These are phyloP conservation scores for Dryas iulia DNA, from an alignment of 1,140 invertebrate genomes.

Conservation along the genomic window DNA sequence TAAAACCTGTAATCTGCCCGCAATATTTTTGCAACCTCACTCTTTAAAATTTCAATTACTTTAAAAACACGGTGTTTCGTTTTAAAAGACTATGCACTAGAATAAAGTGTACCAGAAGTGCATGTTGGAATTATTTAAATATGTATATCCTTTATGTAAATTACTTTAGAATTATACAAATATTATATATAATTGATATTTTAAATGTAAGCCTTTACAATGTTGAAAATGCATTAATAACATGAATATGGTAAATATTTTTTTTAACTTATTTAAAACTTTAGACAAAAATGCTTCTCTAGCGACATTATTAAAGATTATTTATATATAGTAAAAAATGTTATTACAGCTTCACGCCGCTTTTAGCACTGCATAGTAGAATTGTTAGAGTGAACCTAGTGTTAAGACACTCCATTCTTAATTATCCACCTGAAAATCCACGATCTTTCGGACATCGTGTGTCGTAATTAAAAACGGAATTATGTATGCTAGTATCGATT, in stretches of 20 bases:
- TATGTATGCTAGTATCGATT: no score
- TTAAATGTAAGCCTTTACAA: not conserved
- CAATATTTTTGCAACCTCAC: conserved; percentile 1
- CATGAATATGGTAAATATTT: no score
- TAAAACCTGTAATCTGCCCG: not conserved
- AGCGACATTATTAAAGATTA: no score
- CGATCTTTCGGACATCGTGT: no score
- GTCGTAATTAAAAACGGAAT: no score
- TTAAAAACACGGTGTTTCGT: not conserved
- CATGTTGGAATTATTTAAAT: not conserved
- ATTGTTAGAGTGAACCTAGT: not conserved
- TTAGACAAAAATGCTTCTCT: no score
- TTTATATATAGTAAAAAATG: no score
- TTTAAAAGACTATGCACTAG: not conserved
- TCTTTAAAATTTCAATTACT: conserved; percentile 4
- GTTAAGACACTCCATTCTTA: no score
- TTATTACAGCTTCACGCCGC: not conserved
- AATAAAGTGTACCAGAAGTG: no score
- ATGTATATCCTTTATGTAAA: not conserved
- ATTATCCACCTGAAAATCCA: no score
- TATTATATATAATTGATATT: not conserved
- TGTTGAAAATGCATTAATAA: no score
- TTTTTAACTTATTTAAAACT: no score
- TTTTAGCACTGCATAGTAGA: not conserved
- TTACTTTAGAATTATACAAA: not conserved